Evolutionary conservation across 2,113 vertebrate genomes (phyloP).

Genomic region (Hymenochirus boettgeri): DNA sequence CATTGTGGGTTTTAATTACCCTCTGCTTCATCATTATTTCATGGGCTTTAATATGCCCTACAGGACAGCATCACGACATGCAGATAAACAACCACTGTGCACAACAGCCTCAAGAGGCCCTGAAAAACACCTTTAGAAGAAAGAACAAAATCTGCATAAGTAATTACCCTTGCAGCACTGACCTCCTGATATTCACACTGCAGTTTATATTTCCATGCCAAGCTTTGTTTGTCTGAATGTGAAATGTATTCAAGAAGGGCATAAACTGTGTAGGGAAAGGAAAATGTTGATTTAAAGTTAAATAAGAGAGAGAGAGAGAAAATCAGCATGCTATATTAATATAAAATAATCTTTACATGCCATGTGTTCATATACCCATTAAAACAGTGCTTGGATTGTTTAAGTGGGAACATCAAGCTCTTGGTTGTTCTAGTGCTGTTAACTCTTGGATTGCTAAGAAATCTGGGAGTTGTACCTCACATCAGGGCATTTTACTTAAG

Average conservation of each 20-base stretch:
- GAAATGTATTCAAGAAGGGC: slow-evolving; percentile 12
- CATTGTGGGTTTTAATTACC: slow-evolving; percentile 85
- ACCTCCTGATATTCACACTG: slow-evolving; percentile 48
- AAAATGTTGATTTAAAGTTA: slow-evolving; percentile 11
- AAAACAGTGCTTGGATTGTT: too few species aligned
- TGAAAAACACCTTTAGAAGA: slow-evolving; percentile 45
- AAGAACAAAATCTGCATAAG: slow-evolving; percentile 8
- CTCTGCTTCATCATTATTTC: slow-evolving; percentile 90
- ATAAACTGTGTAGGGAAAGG: not conserved
- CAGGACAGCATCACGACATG: slow-evolving; percentile 61
- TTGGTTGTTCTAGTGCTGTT: too few species aligned
- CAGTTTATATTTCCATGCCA: slow-evolving; percentile 21
- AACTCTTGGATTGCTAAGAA: too few species aligned
- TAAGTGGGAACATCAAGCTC: too few species aligned
- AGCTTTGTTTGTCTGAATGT: slow-evolving; percentile 15
- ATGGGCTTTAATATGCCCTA: slow-evolving; percentile 78
- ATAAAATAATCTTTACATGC: too few species aligned
- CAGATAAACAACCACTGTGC: slow-evolving; percentile 59
- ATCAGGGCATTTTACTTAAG: too few species aligned
- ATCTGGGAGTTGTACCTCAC: too few species aligned
- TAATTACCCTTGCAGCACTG: slow-evolving; percentile 47
- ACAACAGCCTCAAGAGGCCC: slow-evolving; percentile 36
- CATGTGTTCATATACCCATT: too few species aligned
- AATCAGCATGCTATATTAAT: not conserved
- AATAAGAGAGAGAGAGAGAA: not conserved